A percentile compares a stretch with the other conserved stretches of the same genome.
phyloP scores from a whole-genome alignment of 2,113 vertebrate species.

The Himantopus leucocephalus region DNA sequence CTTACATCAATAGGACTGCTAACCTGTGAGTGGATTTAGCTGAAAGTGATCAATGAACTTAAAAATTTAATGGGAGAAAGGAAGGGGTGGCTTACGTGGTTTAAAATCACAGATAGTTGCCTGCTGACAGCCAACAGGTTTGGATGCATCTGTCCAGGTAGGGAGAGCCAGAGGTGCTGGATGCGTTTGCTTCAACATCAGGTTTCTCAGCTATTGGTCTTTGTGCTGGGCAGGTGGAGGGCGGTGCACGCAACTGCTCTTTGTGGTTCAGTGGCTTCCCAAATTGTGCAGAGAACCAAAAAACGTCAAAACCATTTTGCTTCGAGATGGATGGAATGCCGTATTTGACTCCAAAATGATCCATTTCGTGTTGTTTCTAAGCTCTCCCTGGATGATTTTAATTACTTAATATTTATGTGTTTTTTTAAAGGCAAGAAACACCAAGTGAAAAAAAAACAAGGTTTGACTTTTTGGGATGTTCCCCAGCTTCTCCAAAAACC shows the following conservation, averaged over 20 bases:
- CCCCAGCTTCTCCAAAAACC: accelerated
- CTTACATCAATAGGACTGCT: accelerated
- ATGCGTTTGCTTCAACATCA: not conserved
- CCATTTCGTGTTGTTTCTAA: not conserved
- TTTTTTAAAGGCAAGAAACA: not conserved
- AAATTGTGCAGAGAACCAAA: constrained; percentile 23
- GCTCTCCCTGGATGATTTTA: not conserved
- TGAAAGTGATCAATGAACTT: not conserved
- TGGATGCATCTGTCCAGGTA: not conserved
- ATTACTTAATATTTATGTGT: not conserved
- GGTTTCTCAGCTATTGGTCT: not conserved
- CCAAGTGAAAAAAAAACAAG: not conserved
- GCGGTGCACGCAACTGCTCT: not conserved
- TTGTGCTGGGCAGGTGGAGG: not conserved
- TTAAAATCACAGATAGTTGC: not conserved
- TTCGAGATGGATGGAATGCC: not conserved
- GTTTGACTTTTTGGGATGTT: not conserved
- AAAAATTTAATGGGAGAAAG: not conserved
- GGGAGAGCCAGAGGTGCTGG: not conserved
- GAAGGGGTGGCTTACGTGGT: accelerated
- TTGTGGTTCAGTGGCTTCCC: constrained; percentile 12
- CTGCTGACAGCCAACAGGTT: not conserved
- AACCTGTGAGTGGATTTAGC: not conserved
- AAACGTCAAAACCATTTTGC: constrained; percentile 5
- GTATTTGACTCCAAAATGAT: not conserved